These are phyloP conservation scores for Lochmaea crataegi DNA, from an alignment of 2,888 invertebrate genomes.

Conservation along the genomic window DNA sequence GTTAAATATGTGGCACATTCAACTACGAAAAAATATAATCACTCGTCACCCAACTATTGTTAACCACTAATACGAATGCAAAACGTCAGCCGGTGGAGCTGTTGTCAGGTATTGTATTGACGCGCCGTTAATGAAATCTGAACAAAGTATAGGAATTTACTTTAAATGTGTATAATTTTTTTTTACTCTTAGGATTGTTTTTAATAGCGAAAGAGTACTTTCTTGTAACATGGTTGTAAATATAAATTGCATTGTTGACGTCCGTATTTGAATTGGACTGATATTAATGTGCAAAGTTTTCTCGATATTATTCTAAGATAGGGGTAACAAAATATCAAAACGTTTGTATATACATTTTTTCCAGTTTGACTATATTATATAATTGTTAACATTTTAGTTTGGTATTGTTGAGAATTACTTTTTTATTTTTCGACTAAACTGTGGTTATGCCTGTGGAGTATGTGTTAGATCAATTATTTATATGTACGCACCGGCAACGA, in stretches of 20 bases:
- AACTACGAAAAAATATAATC: too few species aligned
- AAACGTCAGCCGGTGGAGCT: too few species aligned
- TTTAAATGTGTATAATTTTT: neutral
- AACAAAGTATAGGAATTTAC: too few species aligned
- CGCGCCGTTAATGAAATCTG: too few species aligned
- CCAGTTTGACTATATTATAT: neutral
- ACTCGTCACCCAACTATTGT: too few species aligned
- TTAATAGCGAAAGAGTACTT: neutral
- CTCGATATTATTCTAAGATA: neutral
- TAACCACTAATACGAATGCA: too few species aligned
- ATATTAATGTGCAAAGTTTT: neutral
- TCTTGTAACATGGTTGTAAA: neutral
- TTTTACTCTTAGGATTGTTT: neutral
- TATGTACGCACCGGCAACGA: too few species aligned
- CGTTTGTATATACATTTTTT: constrained; percentile 1
- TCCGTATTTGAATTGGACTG: neutral
- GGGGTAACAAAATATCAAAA: neutral
- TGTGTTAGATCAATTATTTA: too few species aligned
- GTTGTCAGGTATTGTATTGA: too few species aligned
- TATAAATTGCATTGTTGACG: neutral
- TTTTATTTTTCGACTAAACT: neutral
- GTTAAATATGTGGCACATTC: too few species aligned
- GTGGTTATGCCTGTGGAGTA: neutral
- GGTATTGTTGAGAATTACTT: neutral
- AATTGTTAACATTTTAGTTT: neutral